Conservation (phyloP, 2,797 vertebrate genomes). For the Poecilia picta region DNA sequence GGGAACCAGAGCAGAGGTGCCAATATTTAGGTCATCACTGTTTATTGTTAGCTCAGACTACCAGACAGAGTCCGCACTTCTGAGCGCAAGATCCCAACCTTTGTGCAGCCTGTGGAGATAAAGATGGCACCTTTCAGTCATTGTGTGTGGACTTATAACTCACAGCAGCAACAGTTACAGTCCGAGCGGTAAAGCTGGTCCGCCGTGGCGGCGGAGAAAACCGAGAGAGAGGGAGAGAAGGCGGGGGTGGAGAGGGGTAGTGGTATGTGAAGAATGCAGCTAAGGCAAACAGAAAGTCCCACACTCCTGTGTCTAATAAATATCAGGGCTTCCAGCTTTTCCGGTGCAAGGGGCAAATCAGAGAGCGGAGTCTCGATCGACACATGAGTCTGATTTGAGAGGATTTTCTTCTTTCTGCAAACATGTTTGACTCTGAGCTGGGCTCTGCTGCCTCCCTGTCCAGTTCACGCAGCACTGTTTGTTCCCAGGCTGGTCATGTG, state of each 20-base stretch:
- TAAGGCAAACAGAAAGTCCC: constrained; percentile 82
- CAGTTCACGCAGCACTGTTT: constrained; percentile 21
- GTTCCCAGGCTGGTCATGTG: constrained; percentile 31
- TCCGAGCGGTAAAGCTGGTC: constrained; percentile 30
- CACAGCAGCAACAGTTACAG: constrained; percentile 36
- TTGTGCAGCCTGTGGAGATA: neutral
- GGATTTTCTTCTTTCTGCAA: constrained; percentile 13
- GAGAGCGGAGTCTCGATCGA: constrained; percentile 43
- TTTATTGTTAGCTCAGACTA: constrained; percentile 20
- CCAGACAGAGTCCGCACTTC: constrained; percentile 5
- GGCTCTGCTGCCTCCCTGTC: constrained; percentile 21
- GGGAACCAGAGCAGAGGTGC: neutral
- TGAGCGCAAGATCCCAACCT: neutral
- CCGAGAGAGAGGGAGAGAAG: constrained; percentile 34
- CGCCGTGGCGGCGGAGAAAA: constrained; percentile 49
- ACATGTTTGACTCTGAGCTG: constrained; percentile 22
- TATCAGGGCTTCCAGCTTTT: constrained; percentile 76
- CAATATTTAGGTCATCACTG: constrained; percentile 40
- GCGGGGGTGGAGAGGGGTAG: constrained; percentile 57
- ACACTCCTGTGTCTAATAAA: constrained; percentile 79
- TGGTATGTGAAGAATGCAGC: constrained; percentile 83
- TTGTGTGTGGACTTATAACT: constrained; percentile 54
- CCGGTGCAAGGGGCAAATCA: constrained; percentile 65
- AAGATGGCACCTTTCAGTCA: constrained; percentile 5
- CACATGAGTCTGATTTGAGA: constrained; percentile 36